Percentiles rank a stretch among this genome's conserved stretches.
Evolutionary conservation across 1,140 invertebrate genomes (phyloP).

Genomic region (Ridgeia piscesae): DNA sequence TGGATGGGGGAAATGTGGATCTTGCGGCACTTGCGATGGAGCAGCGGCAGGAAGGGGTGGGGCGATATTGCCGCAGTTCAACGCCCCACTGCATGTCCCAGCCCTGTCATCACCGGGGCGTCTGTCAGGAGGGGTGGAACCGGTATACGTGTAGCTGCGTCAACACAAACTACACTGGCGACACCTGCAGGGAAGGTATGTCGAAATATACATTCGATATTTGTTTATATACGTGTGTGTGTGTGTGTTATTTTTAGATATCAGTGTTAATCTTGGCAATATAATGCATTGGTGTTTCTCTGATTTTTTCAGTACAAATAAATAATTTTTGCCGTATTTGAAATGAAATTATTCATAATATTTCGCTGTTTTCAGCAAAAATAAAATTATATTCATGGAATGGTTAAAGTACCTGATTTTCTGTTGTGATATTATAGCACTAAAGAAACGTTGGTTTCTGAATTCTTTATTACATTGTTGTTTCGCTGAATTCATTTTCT

Average conservation of each 20-base stretch:
- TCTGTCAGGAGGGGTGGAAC: slow-evolving; percentile 93
- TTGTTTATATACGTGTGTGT: too few species aligned
- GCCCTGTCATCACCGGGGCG: slow-evolving; percentile 85
- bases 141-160: slow-evolving; percentile 94
- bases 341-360: too few species aligned
- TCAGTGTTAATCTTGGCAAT: too few species aligned
- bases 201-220: not conserved
- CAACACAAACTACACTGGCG: slow-evolving; percentile 82
- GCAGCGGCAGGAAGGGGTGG: slow-evolving; percentile 73
- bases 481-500: too few species aligned
- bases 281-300: too few species aligned
- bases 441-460: not conserved
- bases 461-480: not conserved
- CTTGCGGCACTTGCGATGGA: slow-evolving; percentile 84
- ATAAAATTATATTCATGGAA: too few species aligned
- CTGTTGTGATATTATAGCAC: not conserved
- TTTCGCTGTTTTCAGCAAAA: too few species aligned
- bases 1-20: slow-evolving; percentile 91
- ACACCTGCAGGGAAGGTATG: slow-evolving; percentile 57
- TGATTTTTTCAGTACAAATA: too few species aligned
- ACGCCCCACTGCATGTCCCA: slow-evolving; percentile 77
- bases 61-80: slow-evolving; percentile 59
- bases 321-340: too few species aligned
- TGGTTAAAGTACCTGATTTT: too few species aligned
- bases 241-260: too few species aligned